phyloP scores from a whole-genome alignment of 2,113 vertebrate species.

The Sorex araneus region DNA sequence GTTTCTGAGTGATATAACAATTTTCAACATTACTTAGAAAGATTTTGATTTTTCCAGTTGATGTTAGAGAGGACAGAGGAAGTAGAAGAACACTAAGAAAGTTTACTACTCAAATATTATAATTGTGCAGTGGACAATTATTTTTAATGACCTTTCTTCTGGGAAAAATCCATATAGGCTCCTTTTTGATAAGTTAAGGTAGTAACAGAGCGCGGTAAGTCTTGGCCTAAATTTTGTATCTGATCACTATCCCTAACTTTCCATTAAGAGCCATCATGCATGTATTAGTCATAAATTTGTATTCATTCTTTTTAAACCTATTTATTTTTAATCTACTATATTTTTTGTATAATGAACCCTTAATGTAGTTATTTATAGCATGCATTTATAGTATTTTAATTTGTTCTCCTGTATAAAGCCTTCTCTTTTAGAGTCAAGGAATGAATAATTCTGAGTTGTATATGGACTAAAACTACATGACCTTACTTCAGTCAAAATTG shows the following conservation, averaged over 20 bases:
- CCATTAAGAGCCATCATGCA: constrained; percentile 48
- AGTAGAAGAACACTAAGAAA: background rate
- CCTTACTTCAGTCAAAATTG: constrained; percentile 68
- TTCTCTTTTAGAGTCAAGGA: constrained; percentile 68
- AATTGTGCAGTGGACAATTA: background rate
- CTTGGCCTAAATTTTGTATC: background rate
- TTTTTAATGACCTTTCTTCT: background rate
- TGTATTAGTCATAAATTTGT: constrained; percentile 62
- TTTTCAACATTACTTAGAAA: constrained; percentile 37
- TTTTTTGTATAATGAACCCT: constrained; percentile 60
- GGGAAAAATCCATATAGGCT: background rate
- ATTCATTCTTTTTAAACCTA: constrained; percentile 58
- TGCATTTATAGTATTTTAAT: constrained; percentile 56
- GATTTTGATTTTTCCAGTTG: background rate
- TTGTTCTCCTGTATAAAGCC: constrained; percentile 56
- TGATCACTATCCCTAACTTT: constrained; percentile 1
- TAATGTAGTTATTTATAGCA: constrained; percentile 43
- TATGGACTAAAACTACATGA: constrained; percentile 32
- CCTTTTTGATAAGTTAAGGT: background rate
- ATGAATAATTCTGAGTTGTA: constrained; percentile 28
- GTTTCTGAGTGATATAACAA: background rate
- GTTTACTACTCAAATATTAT: background rate
- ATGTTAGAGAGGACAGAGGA: background rate
- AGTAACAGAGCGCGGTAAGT: background rate
- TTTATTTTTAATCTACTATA: constrained; percentile 54